Percentiles rank a stretch among this genome's conserved stretches.
Conservation (phyloP, 2,888 invertebrate species). For the Formica aserva region DNA sequence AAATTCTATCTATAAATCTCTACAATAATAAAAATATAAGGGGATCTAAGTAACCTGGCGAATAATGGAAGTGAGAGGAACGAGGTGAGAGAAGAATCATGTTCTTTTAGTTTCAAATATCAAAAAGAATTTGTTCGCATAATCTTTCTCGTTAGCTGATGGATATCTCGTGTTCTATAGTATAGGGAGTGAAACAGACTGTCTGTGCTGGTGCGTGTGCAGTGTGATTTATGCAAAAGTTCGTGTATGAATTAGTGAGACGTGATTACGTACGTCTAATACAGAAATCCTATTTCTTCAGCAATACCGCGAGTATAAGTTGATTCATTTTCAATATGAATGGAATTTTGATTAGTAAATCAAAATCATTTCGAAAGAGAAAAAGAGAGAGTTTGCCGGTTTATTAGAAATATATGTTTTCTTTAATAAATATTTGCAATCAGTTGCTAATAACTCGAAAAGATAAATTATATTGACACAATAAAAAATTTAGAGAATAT, state of each 20-base stretch:
- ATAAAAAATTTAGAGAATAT: neutral
- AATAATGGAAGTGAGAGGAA: neutral
- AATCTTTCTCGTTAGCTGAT: slow-evolving; percentile 1
- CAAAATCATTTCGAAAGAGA: neutral
- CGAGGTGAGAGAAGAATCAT: neutral
- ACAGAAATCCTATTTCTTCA: neutral
- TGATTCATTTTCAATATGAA: neutral
- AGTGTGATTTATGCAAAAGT: slow-evolving; percentile 5
- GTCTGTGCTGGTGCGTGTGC: neutral
- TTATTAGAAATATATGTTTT: neutral
- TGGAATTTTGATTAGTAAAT: neutral
- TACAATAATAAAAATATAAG: neutral
- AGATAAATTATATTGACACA: neutral
- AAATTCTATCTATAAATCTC: neutral
- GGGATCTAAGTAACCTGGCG: neutral
- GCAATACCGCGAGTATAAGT: neutral
- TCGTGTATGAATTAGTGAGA: slow-evolving; percentile 7
- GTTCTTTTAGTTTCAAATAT: neutral
- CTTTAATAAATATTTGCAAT: neutral
- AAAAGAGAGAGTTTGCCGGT: neutral
- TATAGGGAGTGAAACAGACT: neutral
- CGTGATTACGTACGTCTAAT: neutral
- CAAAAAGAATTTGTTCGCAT: neutral
- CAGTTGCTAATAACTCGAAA: neutral
- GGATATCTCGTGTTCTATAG: neutral